A percentile compares a stretch with the other conserved stretches of the same genome.
phyloP scores from a whole-genome alignment of 2,797 vertebrate genomes.

The Aeoliscus strigatus region DNA sequence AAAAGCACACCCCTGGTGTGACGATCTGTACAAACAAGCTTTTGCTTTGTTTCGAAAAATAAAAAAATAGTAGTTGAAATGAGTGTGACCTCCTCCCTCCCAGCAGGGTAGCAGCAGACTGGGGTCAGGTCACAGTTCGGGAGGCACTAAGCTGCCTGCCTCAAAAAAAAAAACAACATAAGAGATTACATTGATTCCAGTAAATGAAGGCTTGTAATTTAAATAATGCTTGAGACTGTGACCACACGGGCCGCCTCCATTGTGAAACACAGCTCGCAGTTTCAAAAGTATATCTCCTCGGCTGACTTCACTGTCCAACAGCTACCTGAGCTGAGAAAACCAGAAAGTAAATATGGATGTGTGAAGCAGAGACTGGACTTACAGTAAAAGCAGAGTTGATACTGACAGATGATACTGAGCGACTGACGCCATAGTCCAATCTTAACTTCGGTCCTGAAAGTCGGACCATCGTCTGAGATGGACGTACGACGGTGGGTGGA shows the following conservation, averaged over 20 bases:
- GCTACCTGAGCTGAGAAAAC: too few species aligned
- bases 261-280: slow-evolving; percentile 1
- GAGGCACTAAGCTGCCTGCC: slow-evolving; percentile 15
- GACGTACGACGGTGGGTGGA: too few species aligned
- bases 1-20: not conserved
- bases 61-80: slow-evolving; percentile 7
- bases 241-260: slow-evolving; percentile 18
- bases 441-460: too few species aligned
- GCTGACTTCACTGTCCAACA: too few species aligned
- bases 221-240: slow-evolving; percentile 27
- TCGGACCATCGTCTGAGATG: too few species aligned
- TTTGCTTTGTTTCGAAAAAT: slow-evolving; percentile 20
- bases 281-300: slow-evolving; percentile 6
- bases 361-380: too few species aligned
- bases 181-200: slow-evolving; percentile 35
- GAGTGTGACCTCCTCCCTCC: slow-evolving; percentile 47
- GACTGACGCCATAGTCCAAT: too few species aligned
- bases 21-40: slow-evolving; percentile 6
- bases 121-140: slow-evolving; percentile 5
- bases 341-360: too few species aligned
- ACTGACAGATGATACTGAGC: too few species aligned
- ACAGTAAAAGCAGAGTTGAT: too few species aligned
- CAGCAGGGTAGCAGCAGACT: slow-evolving; percentile 47
- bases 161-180: slow-evolving; percentile 24
- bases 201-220: slow-evolving; percentile 46